Conservation (phyloP, 2,113 vertebrate species). For the Podarcis raffonei region DNA sequence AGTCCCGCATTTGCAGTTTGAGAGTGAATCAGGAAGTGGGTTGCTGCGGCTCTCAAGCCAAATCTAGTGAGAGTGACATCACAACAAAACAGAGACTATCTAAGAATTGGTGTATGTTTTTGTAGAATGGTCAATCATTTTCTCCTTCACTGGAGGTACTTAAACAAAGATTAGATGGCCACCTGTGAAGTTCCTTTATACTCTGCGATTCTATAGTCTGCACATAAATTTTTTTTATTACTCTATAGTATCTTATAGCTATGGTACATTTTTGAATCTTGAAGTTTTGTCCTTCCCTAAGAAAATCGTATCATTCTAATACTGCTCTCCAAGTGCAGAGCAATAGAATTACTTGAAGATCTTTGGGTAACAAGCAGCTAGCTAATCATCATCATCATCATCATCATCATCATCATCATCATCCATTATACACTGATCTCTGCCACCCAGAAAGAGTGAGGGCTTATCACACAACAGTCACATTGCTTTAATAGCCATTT, state of each 20-base stretch:
- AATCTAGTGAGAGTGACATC: slow-evolving; percentile 26
- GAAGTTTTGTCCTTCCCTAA: neutral
- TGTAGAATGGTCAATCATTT: slow-evolving; percentile 8
- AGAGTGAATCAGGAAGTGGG: slow-evolving; percentile 40
- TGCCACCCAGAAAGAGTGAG: neutral
- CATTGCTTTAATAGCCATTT: neutral
- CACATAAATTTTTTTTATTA: slow-evolving; percentile 27
- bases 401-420: no score
- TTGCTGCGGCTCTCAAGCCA: neutral
- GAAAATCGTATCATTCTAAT: neutral
- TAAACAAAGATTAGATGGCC: no score
- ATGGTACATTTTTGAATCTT: neutral
- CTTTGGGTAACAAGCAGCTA: no score
- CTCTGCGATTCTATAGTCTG: neutral
- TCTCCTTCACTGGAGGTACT: neutral
- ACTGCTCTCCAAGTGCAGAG: neutral
- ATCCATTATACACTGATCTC: neutral
- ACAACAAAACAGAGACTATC: slow-evolving; percentile 28
- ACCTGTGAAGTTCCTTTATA: no score
- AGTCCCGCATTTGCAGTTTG: slow-evolving; percentile 7
- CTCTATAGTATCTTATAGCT: neutral
- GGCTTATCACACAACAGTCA: neutral
- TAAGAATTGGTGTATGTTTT: neutral
- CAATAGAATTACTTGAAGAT: no score
- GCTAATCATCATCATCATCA: no score